Percentiles rank a stretch among this genome's conserved stretches.
Conservation (phyloP, 1,140 invertebrate species). For the Orius insidiosus region DNA sequence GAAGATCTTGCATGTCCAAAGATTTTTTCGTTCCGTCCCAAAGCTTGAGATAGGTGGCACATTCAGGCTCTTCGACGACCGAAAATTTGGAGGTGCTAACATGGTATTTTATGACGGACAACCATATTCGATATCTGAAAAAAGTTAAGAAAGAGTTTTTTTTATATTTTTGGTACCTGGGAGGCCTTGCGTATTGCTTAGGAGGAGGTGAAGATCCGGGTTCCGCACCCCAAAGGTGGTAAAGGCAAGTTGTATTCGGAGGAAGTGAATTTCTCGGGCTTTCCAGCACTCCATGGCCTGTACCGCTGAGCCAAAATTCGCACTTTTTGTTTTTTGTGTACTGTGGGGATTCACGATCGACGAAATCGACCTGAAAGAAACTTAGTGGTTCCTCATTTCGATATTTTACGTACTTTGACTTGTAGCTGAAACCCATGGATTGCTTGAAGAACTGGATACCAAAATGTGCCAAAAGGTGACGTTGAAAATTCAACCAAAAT, state of each 20-base stretch:
- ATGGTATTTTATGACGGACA: constrained; percentile 74
- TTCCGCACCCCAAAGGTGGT: constrained; percentile 38
- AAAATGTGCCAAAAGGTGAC: constrained; percentile 74
- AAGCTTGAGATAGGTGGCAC: constrained; percentile 58
- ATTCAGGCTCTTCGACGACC: constrained; percentile 37
- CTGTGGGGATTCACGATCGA: constrained; percentile 57
- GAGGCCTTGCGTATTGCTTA: constrained; percentile 19
- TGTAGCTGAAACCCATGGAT: constrained; percentile 75
- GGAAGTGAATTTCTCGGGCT: constrained; percentile 65
- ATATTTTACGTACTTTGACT: constrained; percentile 42
- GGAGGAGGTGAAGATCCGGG: constrained; percentile 16
- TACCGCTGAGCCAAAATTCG: constrained; percentile 69
- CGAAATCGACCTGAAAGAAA: constrained; percentile 50
- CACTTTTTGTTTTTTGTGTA: constrained; percentile 68
- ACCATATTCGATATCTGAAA: constrained; percentile 56
- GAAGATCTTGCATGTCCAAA: constrained; percentile 23
- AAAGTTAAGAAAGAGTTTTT: neutral
- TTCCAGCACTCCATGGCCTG: constrained; percentile 53
- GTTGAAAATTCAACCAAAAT: constrained; percentile 75
- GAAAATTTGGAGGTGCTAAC: constrained; percentile 36
- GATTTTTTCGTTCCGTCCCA: constrained; percentile 67
- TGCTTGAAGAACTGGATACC: constrained; percentile 56
- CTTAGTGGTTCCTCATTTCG: neutral
- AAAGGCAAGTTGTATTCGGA: constrained; percentile 70
- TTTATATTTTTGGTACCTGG: constrained; percentile 27